Evolutionary conservation across 2,888 invertebrate genomes (phyloP), one percentile per base, ranked within the genome.

Genomic region (Chrysolina haemoptera): DNA sequence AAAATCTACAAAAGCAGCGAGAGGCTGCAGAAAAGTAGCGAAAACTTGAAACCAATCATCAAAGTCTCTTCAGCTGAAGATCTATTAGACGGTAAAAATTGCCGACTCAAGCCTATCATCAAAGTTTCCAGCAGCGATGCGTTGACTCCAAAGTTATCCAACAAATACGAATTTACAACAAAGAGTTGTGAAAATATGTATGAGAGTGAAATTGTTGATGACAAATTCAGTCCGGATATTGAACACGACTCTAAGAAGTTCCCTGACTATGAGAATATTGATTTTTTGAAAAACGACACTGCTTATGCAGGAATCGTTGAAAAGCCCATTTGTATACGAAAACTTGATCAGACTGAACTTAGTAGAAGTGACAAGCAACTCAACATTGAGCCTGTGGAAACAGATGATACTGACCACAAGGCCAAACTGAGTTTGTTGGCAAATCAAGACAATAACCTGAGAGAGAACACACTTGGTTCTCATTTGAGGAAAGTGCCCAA

Each of bases 401-500:
- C 11, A 20, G 18, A 53, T 18, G 12, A 20, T 12, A 4, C 35
- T 35, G 35, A 11, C 18, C 53, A 22, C 16, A 48, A 46, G 40
- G 50, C 66, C 18, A 66, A 66, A 50, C 11, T 50, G 3, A 55
- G 22, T 14, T 41, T 35, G n/a, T 41, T 12, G 12, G 16, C 55
- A 6, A 62, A 20, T 2, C 67, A 73, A n/a, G 75, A 82, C 11
- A 84, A 84, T 59, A 85, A 85, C 71, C 71, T 81, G 6, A 83
- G 82, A 53, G 79, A 80, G 18, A 80, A 79, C 35, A 81, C 79
- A 27, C 83, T 84, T 72, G 79, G 81, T 27, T 80, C 84, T 16
- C 79, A 84, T 43, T 79, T 86, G 70, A 78, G 86, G 59, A 87
- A 86, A 73, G 87, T 86, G 40, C 87, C 88, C 35, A 88, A 88